Evolutionary conservation across 2,888 invertebrate genomes (phyloP).

Genomic region (Eupithecia subfuscata): DNA sequence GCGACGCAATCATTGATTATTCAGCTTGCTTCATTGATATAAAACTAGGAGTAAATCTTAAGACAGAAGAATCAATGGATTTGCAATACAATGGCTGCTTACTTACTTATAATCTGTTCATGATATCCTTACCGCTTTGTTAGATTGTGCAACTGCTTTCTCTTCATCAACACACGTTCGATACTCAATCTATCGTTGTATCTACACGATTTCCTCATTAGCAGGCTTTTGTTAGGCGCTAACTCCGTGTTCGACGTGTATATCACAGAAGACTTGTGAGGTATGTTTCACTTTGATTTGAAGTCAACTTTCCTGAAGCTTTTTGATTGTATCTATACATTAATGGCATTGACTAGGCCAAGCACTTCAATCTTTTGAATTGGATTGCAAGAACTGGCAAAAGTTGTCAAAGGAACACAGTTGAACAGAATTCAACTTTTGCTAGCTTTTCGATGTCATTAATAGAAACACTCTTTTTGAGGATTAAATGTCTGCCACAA

Average conservation of each 20-base stretch:
- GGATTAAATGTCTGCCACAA: neutral
- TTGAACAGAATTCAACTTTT: neutral
- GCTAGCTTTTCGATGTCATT: neutral
- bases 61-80: neutral
- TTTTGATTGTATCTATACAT: neutral
- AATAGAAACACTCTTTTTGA: neutral
- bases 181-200: conserved; percentile 58
- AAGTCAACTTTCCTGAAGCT: neutral
- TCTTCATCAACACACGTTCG: conserved; percentile 65
- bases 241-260: conserved; percentile 44
- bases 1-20: too few species aligned
- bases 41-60: neutral
- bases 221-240: conserved; percentile 72
- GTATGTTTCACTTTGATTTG: conserved; percentile 9
- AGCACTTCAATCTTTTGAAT: neutral
- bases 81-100: neutral
- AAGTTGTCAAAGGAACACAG: neutral
- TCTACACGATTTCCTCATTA: conserved; percentile 80
- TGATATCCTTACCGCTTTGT: conserved; percentile 23
- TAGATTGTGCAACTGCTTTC: conserved; percentile 67
- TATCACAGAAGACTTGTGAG: conserved; percentile 7
- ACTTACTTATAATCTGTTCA: neutral
- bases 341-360: neutral
- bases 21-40: neutral
- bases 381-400: neutral